Evolutionary conservation across 2,797 vertebrate species (phyloP), one percentile per base, ranked within the genome.

Genomic region (Hoplostethus mediterraneus): DNA sequence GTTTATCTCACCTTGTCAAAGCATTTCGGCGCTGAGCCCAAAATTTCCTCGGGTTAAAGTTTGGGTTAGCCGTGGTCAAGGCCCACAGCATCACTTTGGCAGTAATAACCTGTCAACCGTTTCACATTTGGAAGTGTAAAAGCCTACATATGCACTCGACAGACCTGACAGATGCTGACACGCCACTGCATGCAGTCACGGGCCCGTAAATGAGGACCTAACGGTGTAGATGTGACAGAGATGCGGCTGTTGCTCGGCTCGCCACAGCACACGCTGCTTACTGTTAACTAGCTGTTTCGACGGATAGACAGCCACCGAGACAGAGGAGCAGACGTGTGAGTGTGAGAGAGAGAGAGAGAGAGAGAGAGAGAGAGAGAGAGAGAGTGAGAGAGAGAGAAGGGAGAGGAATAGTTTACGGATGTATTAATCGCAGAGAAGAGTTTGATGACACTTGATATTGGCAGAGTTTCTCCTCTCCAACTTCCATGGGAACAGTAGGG

Each of bases 61-160:
- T 86, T 53, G 72, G 89, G 87, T 87, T 88, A 75, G 82, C 79
- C 73, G 71, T 87, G 91, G 92, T 91, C 90, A 91, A 89, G 82
- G 81, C 90, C 82, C 83, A 85, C 79, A 83, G 89, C 87, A 86
- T 79, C 78, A 88, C 75, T 86, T 77, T 87, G 84, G 81, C 89
- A 80, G 85, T 92, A 91, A 92, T 90, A 91, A 93, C 89, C 91
- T 92, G 90, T 93, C 92, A 93, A 85, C 87, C 80, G 86, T 84
- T 90, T 86, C 83, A 81, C 84, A 92, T 91, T 90, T 87, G 83
- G 89, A 75, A 85, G 84, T 59, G 79, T 91, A 83, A 90, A 90
- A 88, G 85, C 85, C 86, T 84, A 87, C 90, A 90, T 83, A 83
- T 65, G 85, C 87, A 86, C 87, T 86, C 85, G 89, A 90, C 89